Conservation (phyloP, 2,888 invertebrate genomes). For the Leptopilina syphax region DNA sequence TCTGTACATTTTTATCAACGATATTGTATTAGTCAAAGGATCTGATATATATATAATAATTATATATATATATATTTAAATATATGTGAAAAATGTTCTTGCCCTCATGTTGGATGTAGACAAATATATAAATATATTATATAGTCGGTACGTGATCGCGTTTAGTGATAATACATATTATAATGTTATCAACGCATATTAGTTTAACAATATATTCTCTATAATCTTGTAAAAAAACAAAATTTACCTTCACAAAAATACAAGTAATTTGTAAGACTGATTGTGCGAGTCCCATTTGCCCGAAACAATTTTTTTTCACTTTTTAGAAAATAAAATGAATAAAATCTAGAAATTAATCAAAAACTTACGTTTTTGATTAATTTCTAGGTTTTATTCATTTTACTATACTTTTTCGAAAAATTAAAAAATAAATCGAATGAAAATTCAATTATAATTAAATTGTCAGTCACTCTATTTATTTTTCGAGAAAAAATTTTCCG, state of each 20-base stretch:
- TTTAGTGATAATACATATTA: slow-evolving; percentile 41
- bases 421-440: no score
- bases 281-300: slow-evolving; percentile 66
- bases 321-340: background rate
- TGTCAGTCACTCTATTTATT: no score
- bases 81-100: slow-evolving; percentile 18
- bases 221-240: slow-evolving; percentile 47
- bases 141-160: slow-evolving; percentile 35
- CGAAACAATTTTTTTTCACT: slow-evolving; percentile 42
- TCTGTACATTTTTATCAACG: slow-evolving; percentile 64
- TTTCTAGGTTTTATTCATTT: no score
- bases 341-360: no score
- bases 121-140: background rate
- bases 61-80: background rate
- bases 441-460: no score
- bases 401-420: no score
- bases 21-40: slow-evolving; percentile 32
- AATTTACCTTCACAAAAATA: slow-evolving; percentile 60
- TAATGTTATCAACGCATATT: slow-evolving; percentile 48
- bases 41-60: slow-evolving; percentile 10
- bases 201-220: slow-evolving; percentile 27
- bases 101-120: slow-evolving; percentile 42
- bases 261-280: slow-evolving; percentile 70
- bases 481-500: no score
- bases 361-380: no score